phyloP scores from a whole-genome alignment of 2,797 vertebrate genomes.

The Falco concolor region DNA sequence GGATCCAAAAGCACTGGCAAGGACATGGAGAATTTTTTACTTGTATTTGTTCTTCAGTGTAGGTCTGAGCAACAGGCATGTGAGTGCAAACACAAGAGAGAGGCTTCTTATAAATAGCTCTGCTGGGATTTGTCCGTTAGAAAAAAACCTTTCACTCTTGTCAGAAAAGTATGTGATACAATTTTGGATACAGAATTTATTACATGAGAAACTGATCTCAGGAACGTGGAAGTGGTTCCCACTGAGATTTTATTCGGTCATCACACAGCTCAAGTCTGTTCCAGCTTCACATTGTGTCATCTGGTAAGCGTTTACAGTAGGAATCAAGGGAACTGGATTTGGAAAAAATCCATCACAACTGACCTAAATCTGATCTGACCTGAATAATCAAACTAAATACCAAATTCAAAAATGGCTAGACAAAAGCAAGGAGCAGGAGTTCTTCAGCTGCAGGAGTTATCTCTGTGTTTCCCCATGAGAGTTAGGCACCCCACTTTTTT shows the following conservation, averaged over 20 bases:
- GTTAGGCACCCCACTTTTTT: background rate
- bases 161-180: conserved; percentile 58
- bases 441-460: background rate
- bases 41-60: conserved; percentile 40
- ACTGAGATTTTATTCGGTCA: conserved; percentile 61
- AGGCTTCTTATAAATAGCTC: conserved; percentile 51
- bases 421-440: background rate
- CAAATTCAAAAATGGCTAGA: conserved; percentile 31
- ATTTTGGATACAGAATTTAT: conserved; percentile 65
- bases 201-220: conserved; percentile 65
- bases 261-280: conserved; percentile 43
- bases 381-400: conserved; percentile 49
- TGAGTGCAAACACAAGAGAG: conserved; percentile 19
- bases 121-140: conserved; percentile 37
- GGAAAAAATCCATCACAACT: conserved; percentile 58
- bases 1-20: background rate
- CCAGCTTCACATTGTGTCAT: conserved; percentile 38
- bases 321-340: conserved; percentile 43
- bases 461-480: fast-evolving
- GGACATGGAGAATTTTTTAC: background rate
- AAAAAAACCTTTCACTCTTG: conserved; percentile 9
- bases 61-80: conserved; percentile 32
- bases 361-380: conserved; percentile 67
- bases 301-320: conserved; percentile 56
- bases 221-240: conserved; percentile 59